phyloP scores from a whole-genome alignment of 2,888 invertebrate species.

The Clitarchus hookeri region DNA sequence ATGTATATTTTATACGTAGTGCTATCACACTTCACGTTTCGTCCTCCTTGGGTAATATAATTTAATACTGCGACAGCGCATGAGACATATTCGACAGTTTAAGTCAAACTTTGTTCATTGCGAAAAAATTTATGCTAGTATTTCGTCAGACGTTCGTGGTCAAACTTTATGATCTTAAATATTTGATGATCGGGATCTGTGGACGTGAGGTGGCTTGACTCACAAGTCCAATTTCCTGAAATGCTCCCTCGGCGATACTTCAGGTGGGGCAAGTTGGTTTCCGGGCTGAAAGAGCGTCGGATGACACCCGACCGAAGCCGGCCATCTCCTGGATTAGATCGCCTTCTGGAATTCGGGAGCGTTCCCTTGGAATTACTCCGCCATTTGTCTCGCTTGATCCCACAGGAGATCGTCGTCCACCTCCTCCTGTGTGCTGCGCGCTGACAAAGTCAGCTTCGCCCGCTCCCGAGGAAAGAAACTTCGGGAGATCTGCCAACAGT shows the following conservation, averaged over 20 bases:
- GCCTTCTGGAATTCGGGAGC: background rate
- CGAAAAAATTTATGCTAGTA: too few species aligned
- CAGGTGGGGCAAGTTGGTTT: background rate
- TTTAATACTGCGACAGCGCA: too few species aligned
- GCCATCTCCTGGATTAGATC: background rate
- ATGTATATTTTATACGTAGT: too few species aligned
- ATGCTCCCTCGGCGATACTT: background rate
- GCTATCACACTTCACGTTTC: too few species aligned
- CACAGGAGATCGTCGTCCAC: background rate
- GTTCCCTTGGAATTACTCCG: background rate
- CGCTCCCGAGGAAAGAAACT: background rate
- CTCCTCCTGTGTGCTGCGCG: background rate
- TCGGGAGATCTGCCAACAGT: background rate
- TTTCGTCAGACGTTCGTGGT: too few species aligned
- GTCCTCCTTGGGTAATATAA: too few species aligned
- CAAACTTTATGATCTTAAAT: background rate
- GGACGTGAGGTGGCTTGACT: background rate
- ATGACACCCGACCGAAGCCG: background rate
- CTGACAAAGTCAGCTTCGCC: too few species aligned
- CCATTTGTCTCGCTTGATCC: constrained; percentile 9
- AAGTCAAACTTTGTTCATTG: too few species aligned
- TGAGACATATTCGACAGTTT: too few species aligned
- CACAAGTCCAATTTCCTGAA: background rate
- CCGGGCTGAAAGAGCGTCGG: background rate
- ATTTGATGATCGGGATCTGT: background rate